Base-by-base conservation (phyloP, 2,888 invertebrate genomes). In the Scaptomyza polygonia region DNA sequence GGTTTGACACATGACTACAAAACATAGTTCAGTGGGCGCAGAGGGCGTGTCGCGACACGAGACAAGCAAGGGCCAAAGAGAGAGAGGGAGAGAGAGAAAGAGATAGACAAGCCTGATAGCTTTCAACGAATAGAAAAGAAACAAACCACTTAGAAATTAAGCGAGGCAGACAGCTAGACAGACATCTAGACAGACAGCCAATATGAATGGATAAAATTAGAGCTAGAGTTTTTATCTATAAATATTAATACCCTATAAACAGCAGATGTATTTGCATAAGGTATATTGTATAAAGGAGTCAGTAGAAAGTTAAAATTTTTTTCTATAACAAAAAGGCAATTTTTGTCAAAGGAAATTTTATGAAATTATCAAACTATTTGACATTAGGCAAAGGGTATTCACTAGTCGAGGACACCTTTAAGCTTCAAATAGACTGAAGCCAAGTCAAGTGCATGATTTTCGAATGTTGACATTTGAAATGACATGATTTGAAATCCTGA, bases 1-100 rank as follows among this genome's bases (percentile, higher is more conserved):
- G 72, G 69, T 76, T 79, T 78, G 77, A 69, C 76, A 78, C 64
- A 74, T 69, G 67, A 59, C 62, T 55, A 61, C 70, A 58, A 43
- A 43, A 40, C 61, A 59, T 12, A 27, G 12, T 25, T 0, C 3
- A 25, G 11, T 11, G 2, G 8, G 12, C 12, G 27, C 1, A 3
- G 16, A 9, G 32, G 51, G 61, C 62, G 63, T 49, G 62, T 42
- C 62, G 63, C 62, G 48, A 29, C 57, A 51, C 25, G 25, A 25
- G 79, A 72, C 61, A 64, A 77, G 66, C 79, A 52, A 44, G 49
- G 47, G 48, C 44, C 42, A n/a, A n/a, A n/a, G n/a, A n/a, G n/a
- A n/a, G 51, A 45, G 34, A 11, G 45, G 45, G 45, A 21, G 21
- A 21, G 21, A 21, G 53, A 36, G 48, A 49, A 36, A 14, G 36